Percentiles rank a stretch among this genome's conserved stretches.
Evolutionary conservation across 2,113 vertebrate species (phyloP).

Genomic region (Talpa occidentalis): DNA sequence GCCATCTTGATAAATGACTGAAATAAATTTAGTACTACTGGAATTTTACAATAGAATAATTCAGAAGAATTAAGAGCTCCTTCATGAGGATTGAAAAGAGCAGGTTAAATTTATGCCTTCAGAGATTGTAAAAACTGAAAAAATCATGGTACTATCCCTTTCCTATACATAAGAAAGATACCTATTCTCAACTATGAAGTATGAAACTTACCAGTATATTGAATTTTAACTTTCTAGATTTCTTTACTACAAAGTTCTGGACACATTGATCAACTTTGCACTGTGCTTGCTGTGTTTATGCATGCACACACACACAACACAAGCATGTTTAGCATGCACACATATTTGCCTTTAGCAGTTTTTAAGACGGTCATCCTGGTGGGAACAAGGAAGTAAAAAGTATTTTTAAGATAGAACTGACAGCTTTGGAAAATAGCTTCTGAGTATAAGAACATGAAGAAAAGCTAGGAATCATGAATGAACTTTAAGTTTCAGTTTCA

Average conservation of each 20-base stretch:
- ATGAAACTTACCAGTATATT: not conserved
- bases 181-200: not conserved
- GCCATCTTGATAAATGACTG: not conserved
- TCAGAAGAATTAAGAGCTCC: not conserved
- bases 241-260: not conserved
- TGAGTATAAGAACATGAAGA: not conserved
- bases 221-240: conserved; percentile 11
- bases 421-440: not conserved
- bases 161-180: not conserved
- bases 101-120: not conserved
- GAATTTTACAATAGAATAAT: conserved; percentile 29
- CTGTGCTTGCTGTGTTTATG: not conserved
- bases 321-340: not conserved
- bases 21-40: conserved; percentile 41
- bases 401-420: not conserved
- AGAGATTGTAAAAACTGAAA: not conserved
- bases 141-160: not conserved
- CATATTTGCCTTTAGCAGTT: not conserved
- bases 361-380: not conserved
- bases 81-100: not conserved
- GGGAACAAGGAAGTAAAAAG: not conserved
- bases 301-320: fast-evolving
- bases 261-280: not conserved
- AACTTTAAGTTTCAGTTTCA: not conserved
- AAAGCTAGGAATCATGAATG: not conserved